Evolutionary conservation across 2,797 vertebrate species (phyloP), one percentile per base, ranked within the genome.

Genomic region (Hyperoplus immaculatus): DNA sequence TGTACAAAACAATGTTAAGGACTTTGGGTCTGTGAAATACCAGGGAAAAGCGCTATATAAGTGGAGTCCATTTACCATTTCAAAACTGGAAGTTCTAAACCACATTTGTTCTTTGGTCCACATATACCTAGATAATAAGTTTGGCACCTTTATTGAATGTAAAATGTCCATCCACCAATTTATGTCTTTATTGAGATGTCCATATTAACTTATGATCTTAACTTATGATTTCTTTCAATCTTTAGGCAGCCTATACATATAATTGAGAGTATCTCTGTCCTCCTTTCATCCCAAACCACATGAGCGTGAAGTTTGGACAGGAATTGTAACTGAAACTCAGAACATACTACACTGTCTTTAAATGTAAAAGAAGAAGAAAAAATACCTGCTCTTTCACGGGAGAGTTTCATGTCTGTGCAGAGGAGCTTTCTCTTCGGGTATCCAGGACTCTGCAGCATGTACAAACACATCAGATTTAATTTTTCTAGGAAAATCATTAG

Each of bases 341-440:
- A 46, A 39, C 15, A 21, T 36, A 11, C 38, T 6, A 8, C 18
- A 54, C 1, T 43, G 12, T 68, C 3, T 62, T 76, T 0, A 60
- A 39, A 56, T 29, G 29, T 29, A 29, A 29, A 29, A 29, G 29
- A 29, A n/a, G 4, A 77, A 11, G 36, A 11, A 46, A 59, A 3
- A 69, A 42, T 89, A 92, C 91, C 92, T 93, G 80, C 36, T 79
- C 81, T 38, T 85, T 79, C 55, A 43, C 50, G 29, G 80, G 50
- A 66, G 8, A 60, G 58, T 21, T 83, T 90, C 77, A 86, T 63
- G 77, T 89, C 74, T 93, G 89, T 72, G 49, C 21, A 5, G 94
- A 91, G 49, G 86, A 69, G 72, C 78, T 93, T 81, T 94, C 91
- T 87, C 85, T 89, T 72, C 82, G 87, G 36, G 91, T 93, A 57